These are phyloP conservation scores for western clawed frog (Xenopus tropicalis) DNA, from an alignment of 2,113 vertebrate genomes.

Conservation along the genomic window DNA sequence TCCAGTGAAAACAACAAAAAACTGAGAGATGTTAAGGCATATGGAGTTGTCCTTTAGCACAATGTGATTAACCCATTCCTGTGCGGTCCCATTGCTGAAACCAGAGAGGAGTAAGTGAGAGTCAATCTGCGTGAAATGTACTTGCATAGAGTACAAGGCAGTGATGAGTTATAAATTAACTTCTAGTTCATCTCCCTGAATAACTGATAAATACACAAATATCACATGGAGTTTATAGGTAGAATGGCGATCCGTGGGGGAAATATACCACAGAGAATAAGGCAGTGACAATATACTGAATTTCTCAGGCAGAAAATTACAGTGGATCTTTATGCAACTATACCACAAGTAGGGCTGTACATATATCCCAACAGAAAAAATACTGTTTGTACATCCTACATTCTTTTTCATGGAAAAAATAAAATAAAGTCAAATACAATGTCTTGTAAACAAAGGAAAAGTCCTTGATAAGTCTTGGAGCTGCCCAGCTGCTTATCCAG, in stretches of 20 bases:
- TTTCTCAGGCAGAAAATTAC: background rate
- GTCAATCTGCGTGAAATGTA: background rate
- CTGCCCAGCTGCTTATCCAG: background rate
- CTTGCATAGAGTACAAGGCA: background rate
- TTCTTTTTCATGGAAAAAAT: constrained; percentile 42
- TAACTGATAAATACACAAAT: background rate
- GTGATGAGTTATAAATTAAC: background rate
- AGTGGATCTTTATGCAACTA: constrained; percentile 1
- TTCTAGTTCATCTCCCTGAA: background rate
- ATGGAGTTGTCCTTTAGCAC: too few species aligned
- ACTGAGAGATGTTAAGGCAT: too few species aligned
- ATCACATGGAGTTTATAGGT: background rate
- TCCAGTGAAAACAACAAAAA: background rate
- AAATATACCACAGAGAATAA: background rate
- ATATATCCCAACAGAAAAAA: constrained; percentile 35
- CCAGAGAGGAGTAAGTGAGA: too few species aligned
- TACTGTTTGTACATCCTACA: constrained; percentile 30
- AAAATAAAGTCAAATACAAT: constrained; percentile 10
- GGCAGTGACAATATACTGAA: constrained; percentile 13
- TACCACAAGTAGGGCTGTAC: constrained; percentile 20
- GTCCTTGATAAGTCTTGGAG: background rate
- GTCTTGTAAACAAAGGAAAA: constrained; percentile 28
- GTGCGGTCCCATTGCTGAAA: too few species aligned
- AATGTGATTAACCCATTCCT: too few species aligned
- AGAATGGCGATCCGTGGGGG: background rate